A percentile compares a stretch with the other conserved stretches of the same genome.
Conservation (phyloP, 2,113 vertebrate species). For the Ailuropoda melanoleuca region DNA sequence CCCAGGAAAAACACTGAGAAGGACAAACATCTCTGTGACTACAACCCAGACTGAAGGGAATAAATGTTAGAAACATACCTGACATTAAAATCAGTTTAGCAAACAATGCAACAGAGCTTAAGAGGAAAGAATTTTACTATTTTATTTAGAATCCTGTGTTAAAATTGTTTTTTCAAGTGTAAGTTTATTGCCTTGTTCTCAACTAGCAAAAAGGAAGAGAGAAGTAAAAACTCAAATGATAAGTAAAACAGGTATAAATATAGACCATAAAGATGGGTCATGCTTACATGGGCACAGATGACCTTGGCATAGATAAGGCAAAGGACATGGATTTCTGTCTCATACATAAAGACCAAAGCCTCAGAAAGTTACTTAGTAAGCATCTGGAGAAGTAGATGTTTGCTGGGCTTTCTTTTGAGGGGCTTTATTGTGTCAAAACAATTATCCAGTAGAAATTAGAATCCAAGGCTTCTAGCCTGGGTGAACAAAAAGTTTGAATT, state of each 20-base stretch:
- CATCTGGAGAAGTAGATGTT: background rate
- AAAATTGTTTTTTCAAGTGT: constrained; percentile 11
- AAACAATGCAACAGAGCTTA: background rate
- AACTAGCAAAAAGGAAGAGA: background rate
- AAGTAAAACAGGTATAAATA: background rate
- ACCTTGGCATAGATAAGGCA: background rate
- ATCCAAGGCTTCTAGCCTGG: background rate
- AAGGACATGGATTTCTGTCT: background rate
- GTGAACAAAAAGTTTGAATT: background rate
- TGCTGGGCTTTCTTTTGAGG: background rate
- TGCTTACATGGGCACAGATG: background rate
- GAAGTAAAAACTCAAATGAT: background rate
- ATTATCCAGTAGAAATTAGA: background rate
- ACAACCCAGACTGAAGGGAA: background rate
- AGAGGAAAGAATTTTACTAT: background rate
- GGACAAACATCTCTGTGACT: background rate
- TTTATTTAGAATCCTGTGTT: background rate
- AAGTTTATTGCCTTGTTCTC: background rate
- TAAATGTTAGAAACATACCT: background rate
- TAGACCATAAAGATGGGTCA: background rate
- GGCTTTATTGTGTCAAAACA: background rate
- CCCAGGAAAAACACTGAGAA: background rate
- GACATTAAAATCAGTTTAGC: background rate
- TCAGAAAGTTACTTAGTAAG: background rate
- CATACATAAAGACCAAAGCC: background rate